phyloP scores from a whole-genome alignment of 2,113 vertebrate species.

The Dicrurus megarhynchus region DNA sequence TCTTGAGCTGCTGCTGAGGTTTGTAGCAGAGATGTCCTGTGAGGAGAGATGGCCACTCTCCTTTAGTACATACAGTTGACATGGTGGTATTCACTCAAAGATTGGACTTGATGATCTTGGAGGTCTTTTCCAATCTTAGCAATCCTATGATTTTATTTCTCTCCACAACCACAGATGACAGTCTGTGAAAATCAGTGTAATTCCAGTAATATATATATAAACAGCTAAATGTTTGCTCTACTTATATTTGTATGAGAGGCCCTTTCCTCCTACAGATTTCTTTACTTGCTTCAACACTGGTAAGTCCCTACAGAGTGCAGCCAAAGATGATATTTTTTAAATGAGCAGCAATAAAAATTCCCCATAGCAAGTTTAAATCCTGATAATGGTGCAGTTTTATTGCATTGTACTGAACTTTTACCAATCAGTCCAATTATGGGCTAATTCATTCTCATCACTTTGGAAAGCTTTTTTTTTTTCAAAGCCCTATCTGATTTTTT shows the following conservation, averaged over 20 bases:
- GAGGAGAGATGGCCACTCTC: background rate
- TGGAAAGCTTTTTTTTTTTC: conserved; percentile 11
- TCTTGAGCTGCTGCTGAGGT: background rate
- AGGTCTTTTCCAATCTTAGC: background rate
- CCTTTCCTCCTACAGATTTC: background rate
- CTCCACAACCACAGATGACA: background rate
- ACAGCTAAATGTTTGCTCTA: background rate
- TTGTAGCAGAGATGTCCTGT: background rate
- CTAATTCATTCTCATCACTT: conserved; percentile 58
- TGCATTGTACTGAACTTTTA: conserved; percentile 41
- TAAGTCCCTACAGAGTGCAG: background rate
- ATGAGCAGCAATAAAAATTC: conserved; percentile 23
- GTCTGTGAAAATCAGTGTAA: background rate
- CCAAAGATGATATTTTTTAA: background rate
- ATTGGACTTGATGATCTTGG: background rate
- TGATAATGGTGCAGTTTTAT: conserved; percentile 36
- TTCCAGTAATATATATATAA: background rate
- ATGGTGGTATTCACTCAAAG: background rate
- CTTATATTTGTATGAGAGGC: background rate
- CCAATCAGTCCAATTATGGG: conserved; percentile 50
- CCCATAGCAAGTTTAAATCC: background rate
- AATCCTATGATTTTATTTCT: background rate
- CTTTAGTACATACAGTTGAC: background rate
- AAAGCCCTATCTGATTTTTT: conserved; percentile 61
- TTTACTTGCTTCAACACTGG: background rate